phyloP scores from a whole-genome alignment of 2,888 invertebrate species.

The Boloria selene region DNA sequence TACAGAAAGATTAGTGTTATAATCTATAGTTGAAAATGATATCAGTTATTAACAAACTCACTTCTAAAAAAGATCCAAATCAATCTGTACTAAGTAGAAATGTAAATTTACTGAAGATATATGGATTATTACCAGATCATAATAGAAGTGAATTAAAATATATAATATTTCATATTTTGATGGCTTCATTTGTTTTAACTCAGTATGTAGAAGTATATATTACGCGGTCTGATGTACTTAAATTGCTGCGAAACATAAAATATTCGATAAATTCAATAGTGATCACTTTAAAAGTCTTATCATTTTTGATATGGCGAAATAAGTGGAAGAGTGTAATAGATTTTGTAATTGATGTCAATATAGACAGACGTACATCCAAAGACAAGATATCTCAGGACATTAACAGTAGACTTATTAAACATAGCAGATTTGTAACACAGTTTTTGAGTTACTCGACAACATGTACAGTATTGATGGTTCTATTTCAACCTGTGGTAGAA shows the following conservation, averaged over 20 bases:
- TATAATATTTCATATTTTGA: conserved; percentile 28
- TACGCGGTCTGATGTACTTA: conserved; percentile 55
- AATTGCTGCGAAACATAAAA: conserved; percentile 63
- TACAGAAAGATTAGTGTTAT: no score
- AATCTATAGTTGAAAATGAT: background rate
- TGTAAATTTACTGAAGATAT: conserved; percentile 6
- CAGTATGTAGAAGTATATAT: conserved; percentile 65
- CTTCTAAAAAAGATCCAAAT: background rate
- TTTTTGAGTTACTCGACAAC: conserved; percentile 62
- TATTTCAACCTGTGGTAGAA: conserved; percentile 57
- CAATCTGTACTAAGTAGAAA: conserved; percentile 4
- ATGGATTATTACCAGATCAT: background rate
- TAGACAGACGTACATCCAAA: conserved; percentile 49
- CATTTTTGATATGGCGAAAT: conserved; percentile 61
- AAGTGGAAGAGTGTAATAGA: conserved; percentile 60
- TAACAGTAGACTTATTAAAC: conserved; percentile 51
- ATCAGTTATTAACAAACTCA: background rate
- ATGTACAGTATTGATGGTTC: conserved; percentile 57
- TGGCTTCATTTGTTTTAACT: conserved; percentile 56
- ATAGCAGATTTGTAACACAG: conserved; percentile 61
- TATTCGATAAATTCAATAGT: conserved; percentile 64
- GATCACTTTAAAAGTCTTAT: conserved; percentile 57
- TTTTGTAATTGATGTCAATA: conserved; percentile 59
- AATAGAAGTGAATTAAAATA: no score
- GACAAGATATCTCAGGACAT: conserved; percentile 46